A percentile compares a stretch with the other conserved stretches of the same genome.
These are phyloP conservation scores for Lampris megalopsis DNA, from an alignment of 2,113 vertebrate genomes.

Conservation along the genomic window DNA sequence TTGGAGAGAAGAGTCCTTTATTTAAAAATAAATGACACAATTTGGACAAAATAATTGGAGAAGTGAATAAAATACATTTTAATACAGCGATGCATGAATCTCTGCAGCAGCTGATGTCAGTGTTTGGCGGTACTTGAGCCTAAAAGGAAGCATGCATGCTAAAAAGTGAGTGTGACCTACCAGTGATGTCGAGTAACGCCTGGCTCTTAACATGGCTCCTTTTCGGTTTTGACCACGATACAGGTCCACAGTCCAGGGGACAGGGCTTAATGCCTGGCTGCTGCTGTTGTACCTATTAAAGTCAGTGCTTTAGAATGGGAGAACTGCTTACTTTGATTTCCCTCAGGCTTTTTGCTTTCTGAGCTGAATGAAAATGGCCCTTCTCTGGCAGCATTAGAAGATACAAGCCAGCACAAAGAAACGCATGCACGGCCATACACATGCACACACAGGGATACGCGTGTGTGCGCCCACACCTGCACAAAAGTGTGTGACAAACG, in stretches of 20 bases:
- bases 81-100: too few relatives aligned
- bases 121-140: too few relatives aligned
- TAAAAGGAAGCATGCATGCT: too few relatives aligned
- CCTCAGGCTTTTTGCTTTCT: conserved; percentile 74
- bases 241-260: conserved; percentile 68
- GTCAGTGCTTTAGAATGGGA: conserved; percentile 70
- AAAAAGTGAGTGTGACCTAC: too few relatives aligned
- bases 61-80: too few relatives aligned
- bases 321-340: conserved; percentile 80
- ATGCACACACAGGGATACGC: conserved; percentile 5
- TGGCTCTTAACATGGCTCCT: too few relatives aligned
- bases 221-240: conserved; percentile 46
- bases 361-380: conserved; percentile 72
- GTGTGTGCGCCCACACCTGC: neutral
- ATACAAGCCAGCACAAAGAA: conserved; percentile 33
- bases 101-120: too few relatives aligned
- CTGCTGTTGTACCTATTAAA: conserved; percentile 73
- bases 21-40: too few relatives aligned
- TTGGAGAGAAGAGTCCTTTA: too few relatives aligned
- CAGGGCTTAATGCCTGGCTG: conserved; percentile 67
- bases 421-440: conserved; percentile 23
- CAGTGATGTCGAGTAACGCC: too few relatives aligned
- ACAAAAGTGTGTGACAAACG: neutral
- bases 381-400: conserved; percentile 52
- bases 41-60: too few relatives aligned